These are phyloP conservation scores for Bombus huntii DNA, from an alignment of 1,140 invertebrate species.

Conservation along the genomic window DNA sequence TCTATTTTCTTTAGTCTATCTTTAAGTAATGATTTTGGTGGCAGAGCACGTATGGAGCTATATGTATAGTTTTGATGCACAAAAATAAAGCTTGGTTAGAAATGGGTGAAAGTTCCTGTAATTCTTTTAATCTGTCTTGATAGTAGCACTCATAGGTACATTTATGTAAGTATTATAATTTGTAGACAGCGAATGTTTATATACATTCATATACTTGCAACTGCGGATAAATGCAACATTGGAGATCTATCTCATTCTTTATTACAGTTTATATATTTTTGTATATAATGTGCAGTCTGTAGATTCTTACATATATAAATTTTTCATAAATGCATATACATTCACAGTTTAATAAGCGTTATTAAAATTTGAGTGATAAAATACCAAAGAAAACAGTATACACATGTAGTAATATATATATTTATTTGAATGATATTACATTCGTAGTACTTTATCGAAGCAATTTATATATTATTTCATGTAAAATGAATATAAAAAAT, in stretches of 20 bases:
- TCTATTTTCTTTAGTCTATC: background rate
- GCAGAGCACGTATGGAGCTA: background rate
- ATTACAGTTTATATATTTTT: too few relatives aligned
- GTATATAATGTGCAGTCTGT: background rate
- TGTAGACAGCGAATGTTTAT: too few relatives aligned
- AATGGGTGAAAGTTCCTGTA: background rate
- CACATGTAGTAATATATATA: background rate
- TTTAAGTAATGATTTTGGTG: slow-evolving; percentile 23
- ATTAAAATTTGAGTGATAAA: background rate
- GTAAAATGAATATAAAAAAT: background rate
- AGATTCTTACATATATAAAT: background rate
- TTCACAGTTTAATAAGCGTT: background rate
- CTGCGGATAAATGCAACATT: too few relatives aligned
- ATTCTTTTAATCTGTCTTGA: background rate
- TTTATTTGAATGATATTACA: background rate
- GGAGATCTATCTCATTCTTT: too few relatives aligned
- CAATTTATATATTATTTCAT: background rate
- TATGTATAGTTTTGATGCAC: background rate
- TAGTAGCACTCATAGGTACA: background rate
- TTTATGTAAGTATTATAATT: too few relatives aligned
- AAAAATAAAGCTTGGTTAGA: background rate
- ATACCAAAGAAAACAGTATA: too few relatives aligned
- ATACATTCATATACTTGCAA: too few relatives aligned
- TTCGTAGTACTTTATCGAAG: background rate
- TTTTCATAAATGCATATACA: background rate